Base-by-base conservation (phyloP, 2,888 invertebrate species). In the Athalia cordata region DNA sequence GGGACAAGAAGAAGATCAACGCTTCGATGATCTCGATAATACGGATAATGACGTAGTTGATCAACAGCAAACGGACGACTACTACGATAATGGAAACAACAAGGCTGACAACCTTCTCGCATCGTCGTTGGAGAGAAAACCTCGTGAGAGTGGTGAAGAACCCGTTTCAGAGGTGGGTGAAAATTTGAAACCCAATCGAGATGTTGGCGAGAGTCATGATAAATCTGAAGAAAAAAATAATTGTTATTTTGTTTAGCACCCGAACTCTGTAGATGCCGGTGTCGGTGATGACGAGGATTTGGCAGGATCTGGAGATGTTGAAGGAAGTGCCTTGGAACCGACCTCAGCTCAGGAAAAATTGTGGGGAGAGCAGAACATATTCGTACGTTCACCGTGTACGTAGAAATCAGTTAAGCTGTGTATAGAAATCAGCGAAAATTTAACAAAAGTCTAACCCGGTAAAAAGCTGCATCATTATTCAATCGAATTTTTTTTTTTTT, bases 221-320 rank as follows among this genome's bases (percentile, higher is more conserved):
- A 5, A 29, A 29, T 29, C 4, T 29, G 13, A 66, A 13, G 13
- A 9, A 45, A 50, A 50, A 5, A 7, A 4, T 9, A 1, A 11
- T 68, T 55, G 5, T 68, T 68, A 13, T n/a, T 29, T 3, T 5
- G 15, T 55, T 55, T 55, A 68, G 68, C 52, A 55, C 5, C 29
- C 55, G 4, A 68, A 68, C 52, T 5, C 29, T 5, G 55, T 68
- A 15, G 11, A 13, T n/a, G 9, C 8, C 13, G 8, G 0, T 5
- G 5, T 7, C 5, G 47, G 59, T 13, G 75, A 52, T 47, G 88
- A 89, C 70, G 88, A 88, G 78, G 87, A 88, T 77, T 80, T 88
- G 3, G 83, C 84, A 5, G 89, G 89, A 45, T 90, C 90, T 5
- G 89, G 89, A 3, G 89, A 89, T 43, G 80, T 82, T 50, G 88